Evolutionary conservation across 2,113 vertebrate species (phyloP).

Genomic region (Columba janthina): DNA sequence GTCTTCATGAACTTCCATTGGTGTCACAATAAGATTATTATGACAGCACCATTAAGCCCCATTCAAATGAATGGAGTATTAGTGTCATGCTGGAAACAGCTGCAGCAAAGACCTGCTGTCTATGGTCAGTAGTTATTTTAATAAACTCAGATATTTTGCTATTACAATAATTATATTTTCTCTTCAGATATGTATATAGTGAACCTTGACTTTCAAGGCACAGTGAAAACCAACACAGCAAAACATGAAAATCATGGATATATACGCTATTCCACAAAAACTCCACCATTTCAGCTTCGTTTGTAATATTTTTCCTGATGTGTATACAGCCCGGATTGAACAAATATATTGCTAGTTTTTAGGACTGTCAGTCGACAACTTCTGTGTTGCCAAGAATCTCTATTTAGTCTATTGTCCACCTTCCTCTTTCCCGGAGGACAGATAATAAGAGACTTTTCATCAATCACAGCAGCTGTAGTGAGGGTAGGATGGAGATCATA

Average conservation of each 20-base stretch:
- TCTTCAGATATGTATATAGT: neutral
- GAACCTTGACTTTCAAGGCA: neutral
- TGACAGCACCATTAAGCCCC: conserved; percentile 64
- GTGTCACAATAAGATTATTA: conserved; percentile 71
- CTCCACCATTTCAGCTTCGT: neutral
- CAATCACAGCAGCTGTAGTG: neutral
- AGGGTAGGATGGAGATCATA: neutral
- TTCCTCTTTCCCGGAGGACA: neutral
- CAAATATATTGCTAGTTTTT: neutral
- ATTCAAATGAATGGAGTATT: conserved; percentile 71
- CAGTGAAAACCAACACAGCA: neutral
- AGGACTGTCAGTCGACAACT: neutral
- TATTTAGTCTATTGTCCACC: neutral
- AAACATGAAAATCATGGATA: fast-evolving
- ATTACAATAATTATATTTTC: conserved; percentile 32
- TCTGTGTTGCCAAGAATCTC: neutral
- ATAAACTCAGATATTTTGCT: conserved; percentile 61
- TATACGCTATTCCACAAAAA: neutral
- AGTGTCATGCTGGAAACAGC: conserved; percentile 67
- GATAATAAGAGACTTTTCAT: neutral
- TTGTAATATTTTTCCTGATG: neutral
- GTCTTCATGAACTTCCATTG: conserved; percentile 65
- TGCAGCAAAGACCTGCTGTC: conserved; percentile 67
- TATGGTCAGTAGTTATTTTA: conserved; percentile 45
- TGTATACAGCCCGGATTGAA: neutral